Percentiles rank a stretch among this genome's conserved stretches.
These are phyloP conservation scores for Dicrurus megarhynchus DNA, from an alignment of 2,113 vertebrate genomes.

Conservation along the genomic window DNA sequence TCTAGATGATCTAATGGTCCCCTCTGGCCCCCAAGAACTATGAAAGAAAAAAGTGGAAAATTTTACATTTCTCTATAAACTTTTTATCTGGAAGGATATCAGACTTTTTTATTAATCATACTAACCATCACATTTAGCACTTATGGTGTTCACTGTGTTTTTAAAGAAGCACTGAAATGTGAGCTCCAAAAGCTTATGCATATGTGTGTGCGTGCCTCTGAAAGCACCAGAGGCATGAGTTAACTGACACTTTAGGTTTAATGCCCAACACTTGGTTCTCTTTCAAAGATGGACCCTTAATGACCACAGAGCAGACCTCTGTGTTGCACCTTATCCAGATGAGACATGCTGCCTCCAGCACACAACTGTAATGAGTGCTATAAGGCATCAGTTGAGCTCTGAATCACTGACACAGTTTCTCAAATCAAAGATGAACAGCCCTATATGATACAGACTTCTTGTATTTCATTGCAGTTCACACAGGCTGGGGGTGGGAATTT, in stretches of 20 bases:
- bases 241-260: neutral
- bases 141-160: neutral
- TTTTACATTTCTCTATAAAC: neutral
- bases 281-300: neutral
- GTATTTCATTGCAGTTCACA: neutral
- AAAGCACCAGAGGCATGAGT: neutral
- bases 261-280: neutral
- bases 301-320: neutral
- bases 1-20: conserved; percentile 3
- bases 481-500: neutral
- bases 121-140: neutral
- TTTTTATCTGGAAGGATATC: neutral
- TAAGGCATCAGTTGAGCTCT: neutral
- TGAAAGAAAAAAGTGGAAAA: neutral
- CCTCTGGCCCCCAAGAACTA: neutral
- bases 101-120: neutral
- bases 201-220: neutral
- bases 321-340: neutral
- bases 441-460: neutral
- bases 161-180: neutral
- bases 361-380: neutral
- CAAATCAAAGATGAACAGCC: neutral
- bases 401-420: neutral
- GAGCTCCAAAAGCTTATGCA: neutral
- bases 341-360: neutral